These are phyloP conservation scores for Maconellicoccus hirsutus DNA, from an alignment of 1,140 invertebrate genomes.

Conservation along the genomic window DNA sequence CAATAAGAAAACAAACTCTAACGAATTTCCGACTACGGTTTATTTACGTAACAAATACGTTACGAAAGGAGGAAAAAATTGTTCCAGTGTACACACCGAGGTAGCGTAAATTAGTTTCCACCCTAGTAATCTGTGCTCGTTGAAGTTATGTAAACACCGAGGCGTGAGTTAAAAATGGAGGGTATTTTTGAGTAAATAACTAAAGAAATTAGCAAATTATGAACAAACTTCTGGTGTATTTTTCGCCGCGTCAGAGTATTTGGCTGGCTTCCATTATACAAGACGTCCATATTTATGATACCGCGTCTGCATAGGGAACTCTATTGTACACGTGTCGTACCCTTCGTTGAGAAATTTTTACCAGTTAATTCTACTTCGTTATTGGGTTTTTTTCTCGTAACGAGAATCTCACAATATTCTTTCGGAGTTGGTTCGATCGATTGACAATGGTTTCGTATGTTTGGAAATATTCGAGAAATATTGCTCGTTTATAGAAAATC, in stretches of 20 bases:
- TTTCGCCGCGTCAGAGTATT: neutral
- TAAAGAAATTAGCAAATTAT: neutral
- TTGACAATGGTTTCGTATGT: too few relatives aligned
- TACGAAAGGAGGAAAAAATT: too few relatives aligned
- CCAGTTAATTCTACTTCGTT: neutral
- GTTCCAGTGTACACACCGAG: neutral
- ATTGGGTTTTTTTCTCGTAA: too few relatives aligned
- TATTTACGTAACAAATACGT: too few relatives aligned
- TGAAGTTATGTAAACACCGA: neutral
- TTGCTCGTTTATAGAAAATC: too few relatives aligned
- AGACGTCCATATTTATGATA: neutral
- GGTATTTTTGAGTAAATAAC: neutral
- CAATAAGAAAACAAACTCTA: too few relatives aligned
- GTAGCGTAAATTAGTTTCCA: neutral
- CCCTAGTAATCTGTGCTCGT: neutral
- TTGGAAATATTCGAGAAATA: neutral
- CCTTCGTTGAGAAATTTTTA: neutral
- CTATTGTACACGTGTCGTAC: neutral
- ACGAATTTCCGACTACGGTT: too few relatives aligned
- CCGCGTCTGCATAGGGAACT: neutral
- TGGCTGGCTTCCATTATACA: neutral
- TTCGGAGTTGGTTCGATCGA: too few relatives aligned
- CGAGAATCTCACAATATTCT: too few relatives aligned
- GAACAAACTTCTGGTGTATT: neutral
- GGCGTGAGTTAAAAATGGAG: neutral